These are phyloP conservation scores for Drosophila persimilis DNA, from an alignment of 1,140 invertebrate species.

Conservation along the genomic window DNA sequence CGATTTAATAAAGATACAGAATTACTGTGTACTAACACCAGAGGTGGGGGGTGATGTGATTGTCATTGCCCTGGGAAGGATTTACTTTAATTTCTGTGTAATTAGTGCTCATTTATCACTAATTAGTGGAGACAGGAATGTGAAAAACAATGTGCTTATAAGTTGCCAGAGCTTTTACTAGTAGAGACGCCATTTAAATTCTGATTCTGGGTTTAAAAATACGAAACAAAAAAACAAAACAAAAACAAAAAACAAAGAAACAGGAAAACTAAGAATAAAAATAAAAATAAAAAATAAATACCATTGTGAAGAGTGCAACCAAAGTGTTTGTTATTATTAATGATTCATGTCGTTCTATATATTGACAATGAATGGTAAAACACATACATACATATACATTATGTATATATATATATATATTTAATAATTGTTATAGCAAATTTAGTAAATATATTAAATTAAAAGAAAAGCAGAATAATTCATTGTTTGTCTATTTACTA, in stretches of 20 bases:
- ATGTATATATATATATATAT: constrained; percentile 31
- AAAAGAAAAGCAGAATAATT: constrained; percentile 16
- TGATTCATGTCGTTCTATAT: constrained; percentile 39
- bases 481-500: constrained; percentile 52
- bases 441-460: constrained; percentile 30
- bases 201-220: constrained; percentile 24
- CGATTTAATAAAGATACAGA: constrained; percentile 14
- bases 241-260: neutral
- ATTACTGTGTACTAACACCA: no score
- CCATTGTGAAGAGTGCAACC: constrained; percentile 32
- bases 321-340: constrained; percentile 45
- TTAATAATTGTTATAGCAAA: constrained; percentile 45
- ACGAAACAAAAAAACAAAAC: neutral
- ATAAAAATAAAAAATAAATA: constrained; percentile 10
- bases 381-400: constrained; percentile 3
- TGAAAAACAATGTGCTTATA: constrained; percentile 43
- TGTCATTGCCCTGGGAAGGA: constrained; percentile 44
- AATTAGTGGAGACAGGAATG: constrained; percentile 44
- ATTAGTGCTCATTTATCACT: constrained; percentile 50
- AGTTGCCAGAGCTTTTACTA: constrained; percentile 49
- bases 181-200: constrained; percentile 49
- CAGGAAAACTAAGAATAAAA: neutral
- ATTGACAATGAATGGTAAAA: constrained; percentile 1
- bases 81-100: constrained; percentile 58
- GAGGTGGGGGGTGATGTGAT: constrained; percentile 1